phyloP scores from a whole-genome alignment of 2,113 vertebrate species.

The Cyphomyrus discorhynchus region DNA sequence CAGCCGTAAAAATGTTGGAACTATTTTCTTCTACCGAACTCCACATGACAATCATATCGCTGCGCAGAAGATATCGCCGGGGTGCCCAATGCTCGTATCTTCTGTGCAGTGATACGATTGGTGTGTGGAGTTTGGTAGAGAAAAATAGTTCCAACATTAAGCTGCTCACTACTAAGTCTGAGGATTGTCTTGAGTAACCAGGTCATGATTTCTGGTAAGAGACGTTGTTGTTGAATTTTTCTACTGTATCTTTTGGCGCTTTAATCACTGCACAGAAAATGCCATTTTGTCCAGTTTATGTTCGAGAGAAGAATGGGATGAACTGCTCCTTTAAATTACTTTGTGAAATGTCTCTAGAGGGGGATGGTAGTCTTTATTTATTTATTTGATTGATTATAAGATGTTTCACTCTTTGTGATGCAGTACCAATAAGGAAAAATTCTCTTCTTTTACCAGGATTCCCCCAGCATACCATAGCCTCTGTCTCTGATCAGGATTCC shows the following conservation, averaged over 20 bases:
- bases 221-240: background rate
- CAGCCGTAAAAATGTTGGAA: background rate
- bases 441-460: constrained; percentile 68
- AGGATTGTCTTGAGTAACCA: background rate
- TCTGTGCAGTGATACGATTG: background rate
- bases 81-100: background rate
- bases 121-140: background rate
- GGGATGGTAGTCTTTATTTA: background rate
- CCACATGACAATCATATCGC: background rate
- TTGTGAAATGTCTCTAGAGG: background rate
- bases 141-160: background rate
- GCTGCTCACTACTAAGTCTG: background rate
- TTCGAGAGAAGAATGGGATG: background rate
- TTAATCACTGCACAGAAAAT: background rate
- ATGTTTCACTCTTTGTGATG: background rate
- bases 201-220: background rate
- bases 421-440: background rate
- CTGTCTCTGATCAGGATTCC: constrained; percentile 75
- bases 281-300: background rate
- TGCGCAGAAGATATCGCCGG: background rate
- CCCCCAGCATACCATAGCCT: constrained; percentile 79
- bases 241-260: background rate
- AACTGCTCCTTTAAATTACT: background rate
- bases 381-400: background rate
- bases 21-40: background rate